Conservation (phyloP, 2,888 invertebrate genomes). For the Scaptomyza caliginosa region DNA sequence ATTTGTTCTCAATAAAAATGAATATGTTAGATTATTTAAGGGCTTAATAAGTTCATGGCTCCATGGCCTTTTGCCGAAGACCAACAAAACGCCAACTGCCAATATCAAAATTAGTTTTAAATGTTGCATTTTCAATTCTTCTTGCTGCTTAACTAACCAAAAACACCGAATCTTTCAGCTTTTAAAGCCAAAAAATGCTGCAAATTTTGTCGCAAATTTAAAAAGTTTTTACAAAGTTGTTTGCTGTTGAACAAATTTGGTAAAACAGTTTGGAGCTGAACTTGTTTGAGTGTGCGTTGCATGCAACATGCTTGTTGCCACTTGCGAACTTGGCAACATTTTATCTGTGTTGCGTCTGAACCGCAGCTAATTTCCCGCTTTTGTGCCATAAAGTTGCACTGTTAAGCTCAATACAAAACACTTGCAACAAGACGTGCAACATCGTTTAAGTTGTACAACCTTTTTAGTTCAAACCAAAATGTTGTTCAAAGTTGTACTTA, state of each 20-base stretch:
- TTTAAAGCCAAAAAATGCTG: neutral
- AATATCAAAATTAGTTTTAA: neutral
- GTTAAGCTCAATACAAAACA: neutral
- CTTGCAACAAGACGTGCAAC: neutral
- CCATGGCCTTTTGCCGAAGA: neutral
- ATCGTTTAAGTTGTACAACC: too few relatives aligned
- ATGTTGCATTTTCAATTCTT: neutral
- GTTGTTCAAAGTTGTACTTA: too few relatives aligned
- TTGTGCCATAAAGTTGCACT: neutral
- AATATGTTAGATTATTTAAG: neutral
- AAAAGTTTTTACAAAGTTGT: neutral
- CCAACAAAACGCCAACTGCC: neutral
- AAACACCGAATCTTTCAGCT: neutral
- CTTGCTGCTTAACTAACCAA: neutral
- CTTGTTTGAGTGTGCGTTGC: neutral
- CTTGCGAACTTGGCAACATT: neutral
- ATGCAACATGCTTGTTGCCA: constrained; percentile 2
- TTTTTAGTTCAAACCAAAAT: neutral
- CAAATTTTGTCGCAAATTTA: too few relatives aligned
- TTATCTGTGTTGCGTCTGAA: neutral
- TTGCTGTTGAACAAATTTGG: neutral
- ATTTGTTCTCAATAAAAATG: too few relatives aligned
- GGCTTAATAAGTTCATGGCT: neutral
- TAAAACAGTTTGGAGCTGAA: too few relatives aligned
- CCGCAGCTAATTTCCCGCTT: constrained; percentile 12